These are phyloP conservation scores for Limnephilus auricula DNA, from an alignment of 2,888 invertebrate species.

Conservation along the genomic window DNA sequence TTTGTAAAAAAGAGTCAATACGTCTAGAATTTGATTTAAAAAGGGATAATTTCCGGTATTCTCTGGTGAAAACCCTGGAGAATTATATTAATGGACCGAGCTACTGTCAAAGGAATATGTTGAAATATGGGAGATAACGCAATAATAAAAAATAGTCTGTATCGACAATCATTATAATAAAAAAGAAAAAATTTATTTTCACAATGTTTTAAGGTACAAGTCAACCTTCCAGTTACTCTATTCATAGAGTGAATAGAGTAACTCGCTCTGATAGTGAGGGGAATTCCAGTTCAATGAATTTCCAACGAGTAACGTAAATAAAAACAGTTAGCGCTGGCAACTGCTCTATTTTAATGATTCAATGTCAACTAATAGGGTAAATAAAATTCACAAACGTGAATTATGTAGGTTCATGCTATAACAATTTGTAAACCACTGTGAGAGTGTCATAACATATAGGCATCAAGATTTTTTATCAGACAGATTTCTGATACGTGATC, in stretches of 20 bases:
- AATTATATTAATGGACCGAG: background rate
- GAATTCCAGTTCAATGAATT: slow-evolving; percentile 34
- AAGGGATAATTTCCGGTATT: no score
- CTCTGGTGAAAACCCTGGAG: background rate
- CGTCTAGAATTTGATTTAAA: no score
- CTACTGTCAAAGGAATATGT: background rate
- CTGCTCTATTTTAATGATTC: background rate
- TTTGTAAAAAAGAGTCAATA: no score
- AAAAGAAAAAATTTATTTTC: background rate
- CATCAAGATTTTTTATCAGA: background rate
- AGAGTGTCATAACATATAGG: background rate
- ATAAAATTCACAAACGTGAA: background rate
- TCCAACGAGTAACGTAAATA: slow-evolving; percentile 3
- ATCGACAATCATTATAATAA: background rate
- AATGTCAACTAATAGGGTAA: background rate
- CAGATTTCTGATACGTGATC: background rate
- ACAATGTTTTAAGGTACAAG: background rate
- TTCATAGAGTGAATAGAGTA: background rate
- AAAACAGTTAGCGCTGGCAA: background rate
- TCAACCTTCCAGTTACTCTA: background rate
- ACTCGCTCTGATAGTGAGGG: background rate
- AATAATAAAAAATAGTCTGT: background rate
- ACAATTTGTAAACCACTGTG: background rate
- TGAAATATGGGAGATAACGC: background rate
- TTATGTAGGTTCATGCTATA: background rate